Conservation (phyloP, 2,797 vertebrate species). For the Chelonia mydas region DNA sequence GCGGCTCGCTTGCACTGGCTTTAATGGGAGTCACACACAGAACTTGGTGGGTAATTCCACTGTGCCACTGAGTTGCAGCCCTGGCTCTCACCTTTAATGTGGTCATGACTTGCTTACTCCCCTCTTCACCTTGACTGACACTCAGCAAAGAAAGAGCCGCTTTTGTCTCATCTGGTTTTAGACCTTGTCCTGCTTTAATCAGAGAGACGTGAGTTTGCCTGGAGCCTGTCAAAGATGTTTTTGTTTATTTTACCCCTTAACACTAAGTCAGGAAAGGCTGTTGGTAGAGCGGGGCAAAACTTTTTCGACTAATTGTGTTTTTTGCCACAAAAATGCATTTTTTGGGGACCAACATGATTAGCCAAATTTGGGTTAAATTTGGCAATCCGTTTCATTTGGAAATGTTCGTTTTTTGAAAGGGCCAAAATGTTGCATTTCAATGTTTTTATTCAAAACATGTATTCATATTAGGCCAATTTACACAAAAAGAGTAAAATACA, state of each 20-base stretch:
- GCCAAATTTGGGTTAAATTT: no score
- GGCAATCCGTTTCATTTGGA: no score
- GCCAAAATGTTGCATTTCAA: neutral
- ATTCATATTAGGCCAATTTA: neutral
- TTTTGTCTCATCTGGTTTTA: conserved; percentile 63
- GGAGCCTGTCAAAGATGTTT: conserved; percentile 48
- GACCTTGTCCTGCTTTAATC: conserved; percentile 70
- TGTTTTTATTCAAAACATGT: neutral
- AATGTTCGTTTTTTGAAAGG: no score
- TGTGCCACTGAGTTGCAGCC: conserved; percentile 47
- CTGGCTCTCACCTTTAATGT: conserved; percentile 74
- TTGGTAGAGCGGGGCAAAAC: no score
- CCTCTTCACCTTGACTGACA: conserved; percentile 68
- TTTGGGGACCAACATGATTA: no score
- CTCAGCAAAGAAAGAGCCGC: conserved; percentile 60
- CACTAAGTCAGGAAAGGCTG: neutral
- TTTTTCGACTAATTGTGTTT: no score
- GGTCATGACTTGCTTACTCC: conserved; percentile 35
- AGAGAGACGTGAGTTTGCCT: conserved; percentile 35
- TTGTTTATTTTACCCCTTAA: neutral
- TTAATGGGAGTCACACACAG: conserved; percentile 61
- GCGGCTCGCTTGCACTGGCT: neutral
- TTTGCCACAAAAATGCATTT: no score
- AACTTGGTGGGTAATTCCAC: conserved; percentile 49
- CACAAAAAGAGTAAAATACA: neutral